Evolutionary conservation across 2,113 vertebrate species (phyloP), one percentile per base, ranked within the genome.

Genomic region (Salminus brasiliensis): DNA sequence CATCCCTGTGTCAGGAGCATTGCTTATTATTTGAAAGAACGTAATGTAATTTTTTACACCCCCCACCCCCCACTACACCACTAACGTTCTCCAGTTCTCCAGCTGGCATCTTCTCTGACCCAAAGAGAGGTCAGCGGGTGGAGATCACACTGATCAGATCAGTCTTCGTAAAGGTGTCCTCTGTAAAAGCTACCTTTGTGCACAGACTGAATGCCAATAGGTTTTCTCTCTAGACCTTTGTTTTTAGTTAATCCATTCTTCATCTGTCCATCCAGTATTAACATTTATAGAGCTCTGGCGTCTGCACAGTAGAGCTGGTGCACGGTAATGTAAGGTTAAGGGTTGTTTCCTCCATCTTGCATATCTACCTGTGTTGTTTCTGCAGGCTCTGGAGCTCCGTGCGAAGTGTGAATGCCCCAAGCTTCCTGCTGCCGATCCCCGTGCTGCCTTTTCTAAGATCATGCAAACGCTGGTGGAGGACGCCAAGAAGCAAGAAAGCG

Each of bases 301-400:
- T 39, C 32, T 32, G 16, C 36, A 62, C 23, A 15, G 34, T 12
- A 59, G 21, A n/a, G 5, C 13, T 41, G 18, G 12, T 52, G 15
- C n/a, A n/a, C n/a, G n/a, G n/a, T n/a, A 36, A 16, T 76, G 27
- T 63, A 55, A 78, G 72, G 70, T 84, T 29, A 76, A 43, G 74
- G 59, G 34, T 83, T 49, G 67, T 25, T 39, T 34, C 16, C 23
- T 49, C 4, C 47, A 53, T 57, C 70, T 41, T 34, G 11, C 53
- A 39, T 62, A 4, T 32, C 16, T n/a, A 16, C 9, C 25, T 57
- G 45, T 62, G 68, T 23, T 91, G 66, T 81, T 85, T 79, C 87
- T 92, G 74, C 87, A 99, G 97, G 97, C 95, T 84, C 89, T 99
- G 87, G 93, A 95, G 91, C 86, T 98, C 86, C 95, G 97, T 83